Evolutionary conservation across 2,888 invertebrate genomes (phyloP).

Genomic region (Eupithecia insigniata): DNA sequence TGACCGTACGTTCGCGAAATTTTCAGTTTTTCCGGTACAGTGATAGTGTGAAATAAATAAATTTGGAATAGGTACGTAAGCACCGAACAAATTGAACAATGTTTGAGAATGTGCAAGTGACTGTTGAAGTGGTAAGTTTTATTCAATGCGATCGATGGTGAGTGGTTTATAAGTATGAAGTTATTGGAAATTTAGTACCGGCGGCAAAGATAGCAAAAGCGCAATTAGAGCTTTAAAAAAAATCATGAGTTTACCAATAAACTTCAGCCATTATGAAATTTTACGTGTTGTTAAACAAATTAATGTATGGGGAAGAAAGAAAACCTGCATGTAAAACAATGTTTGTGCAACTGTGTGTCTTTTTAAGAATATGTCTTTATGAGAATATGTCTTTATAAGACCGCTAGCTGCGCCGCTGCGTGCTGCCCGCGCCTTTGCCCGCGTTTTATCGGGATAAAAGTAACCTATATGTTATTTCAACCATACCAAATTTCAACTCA

Average conservation of each 20-base stretch:
- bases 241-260: not conserved
- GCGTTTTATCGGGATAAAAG: too few species aligned
- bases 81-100: not conserved
- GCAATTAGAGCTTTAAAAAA: not conserved
- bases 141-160: not conserved
- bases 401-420: too few species aligned
- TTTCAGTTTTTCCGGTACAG: slow-evolving; percentile 42
- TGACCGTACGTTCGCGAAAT: slow-evolving; percentile 50
- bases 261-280: not conserved
- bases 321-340: not conserved
- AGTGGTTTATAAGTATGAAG: not conserved
- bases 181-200: not conserved
- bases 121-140: slow-evolving; percentile 74
- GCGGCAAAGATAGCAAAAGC: not conserved
- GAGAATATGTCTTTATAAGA: not conserved
- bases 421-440: too few species aligned
- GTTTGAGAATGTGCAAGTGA: slow-evolving; percentile 66
- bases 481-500: too few species aligned
- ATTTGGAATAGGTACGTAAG: not conserved
- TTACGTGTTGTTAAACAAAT: not conserved
- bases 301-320: not conserved
- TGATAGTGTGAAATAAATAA: slow-evolving; percentile 2
- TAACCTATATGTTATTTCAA: too few species aligned
- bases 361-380: not conserved
- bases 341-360: not conserved